Conservation (phyloP, 2,888 invertebrate species). For the Pyrochroa serraticornis region DNA sequence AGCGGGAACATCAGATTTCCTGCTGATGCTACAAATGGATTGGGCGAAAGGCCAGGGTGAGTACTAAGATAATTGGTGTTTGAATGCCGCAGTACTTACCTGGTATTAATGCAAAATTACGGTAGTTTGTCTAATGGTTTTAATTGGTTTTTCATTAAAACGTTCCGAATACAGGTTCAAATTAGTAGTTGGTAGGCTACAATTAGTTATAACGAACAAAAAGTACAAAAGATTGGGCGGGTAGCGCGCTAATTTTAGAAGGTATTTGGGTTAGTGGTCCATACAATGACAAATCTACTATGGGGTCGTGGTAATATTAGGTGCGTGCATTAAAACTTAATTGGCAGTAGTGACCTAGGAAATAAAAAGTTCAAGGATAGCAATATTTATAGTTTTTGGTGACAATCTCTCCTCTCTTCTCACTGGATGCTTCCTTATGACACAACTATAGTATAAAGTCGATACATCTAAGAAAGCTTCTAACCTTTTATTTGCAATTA, state of each 20-base stretch:
- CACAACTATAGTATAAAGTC: no score
- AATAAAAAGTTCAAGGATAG: slow-evolving; percentile 13
- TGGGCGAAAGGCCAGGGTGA: slow-evolving; percentile 53
- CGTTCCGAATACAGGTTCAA: slow-evolving; percentile 2
- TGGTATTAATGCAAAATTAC: not conserved
- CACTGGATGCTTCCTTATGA: no score
- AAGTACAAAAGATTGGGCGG: slow-evolving; percentile 7
- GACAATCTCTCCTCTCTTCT: no score
- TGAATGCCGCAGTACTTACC: not conserved
- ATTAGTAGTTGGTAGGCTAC: not conserved
- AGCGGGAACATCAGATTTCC: slow-evolving; percentile 54
- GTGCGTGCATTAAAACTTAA: slow-evolving; percentile 17
- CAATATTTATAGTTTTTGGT: no score
- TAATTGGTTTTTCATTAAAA: not conserved
- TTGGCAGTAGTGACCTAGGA: slow-evolving; percentile 7
- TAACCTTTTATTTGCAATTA: no score
- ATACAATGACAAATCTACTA: slow-evolving; percentile 33
- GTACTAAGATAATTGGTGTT: slow-evolving; percentile 34
- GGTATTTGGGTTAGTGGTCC: slow-evolving; percentile 45
- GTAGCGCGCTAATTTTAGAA: slow-evolving; percentile 35
- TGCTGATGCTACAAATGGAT: slow-evolving; percentile 49
- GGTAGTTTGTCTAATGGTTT: not conserved
- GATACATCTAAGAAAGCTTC: no score
- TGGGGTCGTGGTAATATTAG: slow-evolving; percentile 23
- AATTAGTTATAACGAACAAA: slow-evolving; percentile 16